phyloP scores from a whole-genome alignment of 2,888 invertebrate species.

The Parnassius smintheus region DNA sequence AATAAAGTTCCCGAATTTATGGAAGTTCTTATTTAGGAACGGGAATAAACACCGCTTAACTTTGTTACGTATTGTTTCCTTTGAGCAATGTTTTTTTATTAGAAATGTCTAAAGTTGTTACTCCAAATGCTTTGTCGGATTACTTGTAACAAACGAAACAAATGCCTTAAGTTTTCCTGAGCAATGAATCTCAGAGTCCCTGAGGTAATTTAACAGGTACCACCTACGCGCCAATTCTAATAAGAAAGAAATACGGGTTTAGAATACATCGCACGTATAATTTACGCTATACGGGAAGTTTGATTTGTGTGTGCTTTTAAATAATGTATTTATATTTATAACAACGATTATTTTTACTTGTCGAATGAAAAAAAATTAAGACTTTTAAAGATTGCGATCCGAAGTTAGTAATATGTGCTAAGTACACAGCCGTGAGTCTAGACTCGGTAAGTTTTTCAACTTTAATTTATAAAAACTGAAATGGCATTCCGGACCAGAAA shows the following conservation, averaged over 20 bases:
- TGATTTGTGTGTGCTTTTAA: no score
- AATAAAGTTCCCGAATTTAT: slow-evolving; percentile 12
- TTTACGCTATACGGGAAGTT: no score
- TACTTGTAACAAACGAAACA: slow-evolving; percentile 23
- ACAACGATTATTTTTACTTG: no score
- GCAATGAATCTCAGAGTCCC: slow-evolving; percentile 23
- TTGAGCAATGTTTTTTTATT: slow-evolving; percentile 22
- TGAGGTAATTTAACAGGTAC: slow-evolving; percentile 16
- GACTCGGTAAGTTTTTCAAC: no score
- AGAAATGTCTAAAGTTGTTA: slow-evolving; percentile 23
- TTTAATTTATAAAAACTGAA: no score
- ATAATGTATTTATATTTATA: no score
- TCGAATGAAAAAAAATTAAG: no score
- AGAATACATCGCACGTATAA: slow-evolving; percentile 10
- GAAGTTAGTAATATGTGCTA: no score
- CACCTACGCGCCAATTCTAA: slow-evolving; percentile 11
- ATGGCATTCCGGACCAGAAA: no score
- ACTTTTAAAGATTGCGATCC: no score
- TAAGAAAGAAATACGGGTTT: slow-evolving; percentile 21
- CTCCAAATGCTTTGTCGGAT: slow-evolving; percentile 24
- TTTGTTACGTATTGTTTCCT: slow-evolving; percentile 23
- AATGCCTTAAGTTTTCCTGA: slow-evolving; percentile 20
- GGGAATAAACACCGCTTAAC: slow-evolving; percentile 18
- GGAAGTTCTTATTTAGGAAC: slow-evolving; percentile 12
- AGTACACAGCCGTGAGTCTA: no score